Conservation (phyloP, 2,888 invertebrate species). For the Cylloceria caligata region DNA sequence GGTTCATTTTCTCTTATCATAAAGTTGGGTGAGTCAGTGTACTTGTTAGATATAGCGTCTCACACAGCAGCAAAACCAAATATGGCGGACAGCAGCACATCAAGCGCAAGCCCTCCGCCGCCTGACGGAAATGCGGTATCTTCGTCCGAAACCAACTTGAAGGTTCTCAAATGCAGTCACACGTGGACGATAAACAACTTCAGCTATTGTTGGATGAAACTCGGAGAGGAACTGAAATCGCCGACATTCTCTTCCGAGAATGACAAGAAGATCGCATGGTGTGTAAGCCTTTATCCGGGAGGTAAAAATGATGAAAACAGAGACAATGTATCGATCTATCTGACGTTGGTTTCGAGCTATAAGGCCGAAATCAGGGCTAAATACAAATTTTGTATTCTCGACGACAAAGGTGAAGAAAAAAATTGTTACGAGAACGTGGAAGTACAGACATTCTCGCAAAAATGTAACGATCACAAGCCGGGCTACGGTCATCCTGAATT, state of each 20-base stretch:
- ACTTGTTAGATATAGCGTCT: not conserved
- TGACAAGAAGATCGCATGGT: slow-evolving; percentile 85
- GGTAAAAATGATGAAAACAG: slow-evolving; percentile 99
- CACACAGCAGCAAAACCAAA: not conserved
- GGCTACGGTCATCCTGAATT: slow-evolving; percentile 94
- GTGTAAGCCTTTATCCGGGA: slow-evolving; percentile 99
- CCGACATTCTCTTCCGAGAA: not conserved
- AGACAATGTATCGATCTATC: slow-evolving; percentile 99
- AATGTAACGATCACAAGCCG: not conserved
- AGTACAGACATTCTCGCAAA: not conserved
- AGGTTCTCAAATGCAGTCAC: slow-evolving; percentile 4
- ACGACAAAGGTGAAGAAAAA: slow-evolving; percentile 99
- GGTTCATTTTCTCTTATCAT: too few relatives aligned
- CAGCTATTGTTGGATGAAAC: not conserved
- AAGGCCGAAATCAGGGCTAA: slow-evolving; percentile 99
- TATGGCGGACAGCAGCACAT: too few relatives aligned
- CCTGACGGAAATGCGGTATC: not conserved
- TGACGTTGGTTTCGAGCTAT: slow-evolving; percentile 99
- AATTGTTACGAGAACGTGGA: slow-evolving; percentile 85
- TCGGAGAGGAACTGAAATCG: not conserved
- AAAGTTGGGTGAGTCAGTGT: not conserved
- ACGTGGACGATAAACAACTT: slow-evolving; percentile 39
- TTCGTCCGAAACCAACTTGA: not conserved
- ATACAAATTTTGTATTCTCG: slow-evolving; percentile 99
- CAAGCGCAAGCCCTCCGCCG: not conserved